Percentiles rank a stretch among this genome's conserved stretches.
These are phyloP conservation scores for Ectobius pallidus DNA, from an alignment of 2,888 invertebrate genomes.

Conservation along the genomic window DNA sequence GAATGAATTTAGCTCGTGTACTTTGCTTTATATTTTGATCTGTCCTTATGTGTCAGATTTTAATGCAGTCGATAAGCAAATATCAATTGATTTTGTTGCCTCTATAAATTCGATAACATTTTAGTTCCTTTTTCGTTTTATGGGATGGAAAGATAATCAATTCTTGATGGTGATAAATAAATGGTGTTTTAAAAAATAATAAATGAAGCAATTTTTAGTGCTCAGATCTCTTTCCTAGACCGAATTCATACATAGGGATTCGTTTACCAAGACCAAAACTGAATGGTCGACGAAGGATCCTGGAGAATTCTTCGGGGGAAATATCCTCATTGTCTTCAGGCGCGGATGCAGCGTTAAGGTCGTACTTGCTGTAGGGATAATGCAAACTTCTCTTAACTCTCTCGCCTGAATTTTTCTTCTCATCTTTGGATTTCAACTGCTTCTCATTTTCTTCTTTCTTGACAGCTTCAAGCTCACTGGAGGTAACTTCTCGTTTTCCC, in stretches of 20 bases:
- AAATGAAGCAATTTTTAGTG: neutral
- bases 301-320: slow-evolving; percentile 31
- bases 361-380: slow-evolving; percentile 55
- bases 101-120: too few species aligned
- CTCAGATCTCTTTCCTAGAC: slow-evolving; percentile 60
- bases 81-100: too few species aligned
- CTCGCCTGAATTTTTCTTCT: slow-evolving; percentile 19
- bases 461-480: slow-evolving; percentile 35
- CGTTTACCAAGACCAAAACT: slow-evolving; percentile 66
- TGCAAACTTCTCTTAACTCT: slow-evolving; percentile 42
- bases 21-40: too few species aligned
- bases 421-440: neutral
- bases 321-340: slow-evolving; percentile 16
- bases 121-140: neutral
- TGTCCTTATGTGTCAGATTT: too few species aligned
- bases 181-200: too few species aligned
- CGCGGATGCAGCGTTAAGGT: neutral
- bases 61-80: too few species aligned
- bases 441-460: slow-evolving; percentile 17
- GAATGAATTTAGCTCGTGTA: too few species aligned
- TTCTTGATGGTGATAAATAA: too few species aligned
- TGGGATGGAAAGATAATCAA: neutral
- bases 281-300: slow-evolving; percentile 50
- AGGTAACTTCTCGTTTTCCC: slow-evolving; percentile 57
- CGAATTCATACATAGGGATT: slow-evolving; percentile 59